Evolutionary conservation across 2,888 invertebrate genomes (phyloP), one percentile per base, ranked within the genome.

Genomic region (Acanthosepion lycidas): DNA sequence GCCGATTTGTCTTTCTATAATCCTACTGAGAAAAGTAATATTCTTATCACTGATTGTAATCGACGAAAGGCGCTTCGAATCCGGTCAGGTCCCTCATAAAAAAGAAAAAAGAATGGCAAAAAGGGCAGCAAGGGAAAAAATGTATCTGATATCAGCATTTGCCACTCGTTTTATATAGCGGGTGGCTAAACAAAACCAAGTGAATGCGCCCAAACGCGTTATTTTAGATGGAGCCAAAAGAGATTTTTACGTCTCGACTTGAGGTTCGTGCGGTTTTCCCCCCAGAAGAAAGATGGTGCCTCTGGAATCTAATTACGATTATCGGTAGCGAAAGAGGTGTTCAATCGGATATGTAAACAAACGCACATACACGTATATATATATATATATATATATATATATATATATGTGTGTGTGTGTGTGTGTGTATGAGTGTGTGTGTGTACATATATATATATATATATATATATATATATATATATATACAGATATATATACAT

Each of bases 321-420:
- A 78, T n/a, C 78, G 78, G n/a, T 15, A 78, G 78, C n/a, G n/a
- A 78, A 78, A 78, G 78, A 78, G 78, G n/a, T 78, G n/a, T 78
- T 59, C 59, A 59, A 18, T 59, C 23, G 18, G 59, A 6, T 15
- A 55, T 55, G 15, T 78, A 28, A n/a, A 33, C 23, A n/a, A 33
- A n/a, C 23, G 12, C 33, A n/a, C 23, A 33, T 78, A n/a, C 12
- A 9, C 20, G 6, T n/a, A 78, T n/a, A n/a, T n/a, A n/a, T n/a
- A n/a, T n/a, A n/a, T n/a, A 78, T n/a, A n/a, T n/a, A 9, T n/a
- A n/a, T 78, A n/a, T 78, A n/a, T 78, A 78, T 78, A n/a, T 78
- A 78, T 78, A n/a, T n/a, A 15, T 78, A 15, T n/a, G 1, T 78
- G 0, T n/a, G 9, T 78, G 1, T n/a, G 8, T n/a, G 1, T 78